Evolutionary conservation across 2,113 vertebrate species (phyloP).

Genomic region (human): GRCh38 chr5:76433501-76434000

Average conservation of each 20-base stretch:
- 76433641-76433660: neutral
- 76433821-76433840: neutral
- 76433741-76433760: neutral
- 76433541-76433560: neutral
- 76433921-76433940: neutral
- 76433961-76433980: neutral
- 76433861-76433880: neutral
- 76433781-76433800: slow-evolving; percentile 14
- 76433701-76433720: neutral
- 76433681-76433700: neutral
- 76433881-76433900: neutral
- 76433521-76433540: neutral
- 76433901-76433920: neutral
- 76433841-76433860: neutral
- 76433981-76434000: neutral
- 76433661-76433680: neutral
- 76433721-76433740: neutral
- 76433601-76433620: neutral
- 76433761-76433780: neutral
- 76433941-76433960: neutral
- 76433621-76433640: neutral
- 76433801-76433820: neutral
- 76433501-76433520: neutral
- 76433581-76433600: neutral
- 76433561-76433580: neutral